Conservation (phyloP, 2,113 vertebrate genomes). For the Diphyllodes magnificus region DNA sequence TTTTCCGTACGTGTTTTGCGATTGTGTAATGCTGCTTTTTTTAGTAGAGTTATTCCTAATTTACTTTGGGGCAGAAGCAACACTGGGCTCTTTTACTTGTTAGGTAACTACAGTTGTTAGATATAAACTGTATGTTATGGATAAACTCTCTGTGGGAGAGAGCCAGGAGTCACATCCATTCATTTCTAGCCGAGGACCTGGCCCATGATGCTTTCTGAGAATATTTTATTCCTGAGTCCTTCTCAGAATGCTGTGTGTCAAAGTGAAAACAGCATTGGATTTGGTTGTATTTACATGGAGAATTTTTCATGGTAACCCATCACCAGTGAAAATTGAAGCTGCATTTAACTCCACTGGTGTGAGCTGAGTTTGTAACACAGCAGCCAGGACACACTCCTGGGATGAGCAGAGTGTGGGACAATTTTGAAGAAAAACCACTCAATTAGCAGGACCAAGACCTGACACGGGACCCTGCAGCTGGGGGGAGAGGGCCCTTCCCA, state of each 20-base stretch:
- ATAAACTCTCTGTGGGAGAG: neutral
- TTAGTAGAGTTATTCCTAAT: neutral
- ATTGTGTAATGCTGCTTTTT: neutral
- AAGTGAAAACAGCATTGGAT: fast-evolving
- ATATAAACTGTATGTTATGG: fast-evolving
- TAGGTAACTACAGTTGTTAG: neutral
- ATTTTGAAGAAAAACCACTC: neutral
- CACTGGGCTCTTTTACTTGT: neutral
- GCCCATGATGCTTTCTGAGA: neutral
- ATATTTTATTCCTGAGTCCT: neutral
- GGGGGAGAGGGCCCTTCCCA: neutral
- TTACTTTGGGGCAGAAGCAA: neutral
- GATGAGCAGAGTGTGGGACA: neutral
- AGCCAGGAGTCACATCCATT: neutral
- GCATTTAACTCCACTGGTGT: neutral
- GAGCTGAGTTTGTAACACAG: fast-evolving
- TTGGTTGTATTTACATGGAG: neutral
- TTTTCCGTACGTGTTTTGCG: neutral
- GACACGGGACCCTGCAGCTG: fast-evolving
- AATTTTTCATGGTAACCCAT: neutral
- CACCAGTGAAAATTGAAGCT: neutral
- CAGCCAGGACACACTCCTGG: neutral
- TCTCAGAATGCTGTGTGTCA: neutral
- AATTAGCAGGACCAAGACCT: neutral
- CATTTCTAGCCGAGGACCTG: neutral